Evolutionary conservation across 2,797 vertebrate species (phyloP), one percentile per base, ranked within the genome.

Genomic region (Potorous gilbertii): DNA sequence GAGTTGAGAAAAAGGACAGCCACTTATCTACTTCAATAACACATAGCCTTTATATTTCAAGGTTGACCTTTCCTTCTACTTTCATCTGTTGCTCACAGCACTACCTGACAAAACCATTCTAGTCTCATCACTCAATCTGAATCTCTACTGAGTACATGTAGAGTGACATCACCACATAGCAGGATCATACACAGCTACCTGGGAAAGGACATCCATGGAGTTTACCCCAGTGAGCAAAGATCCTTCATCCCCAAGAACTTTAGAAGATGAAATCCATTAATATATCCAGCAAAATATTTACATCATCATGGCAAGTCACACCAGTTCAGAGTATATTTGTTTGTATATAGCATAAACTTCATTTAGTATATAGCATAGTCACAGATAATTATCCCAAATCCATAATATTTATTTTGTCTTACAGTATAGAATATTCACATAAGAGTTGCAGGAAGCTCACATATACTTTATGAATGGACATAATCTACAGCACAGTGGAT

Each of bases 21-120:
- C 74, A 81, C 74, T 81, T 81, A 46, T 81, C 74, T 81, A 40
- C 74, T 46, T 81, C 74, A 46, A 81, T 81, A 81, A 81, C 24
- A 66, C 59, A 81, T 40, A 81, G 74, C 11, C 74, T 81, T 81
- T 46, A 81, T 40, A 46, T 81, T 81, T 81, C 74, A 81, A 24
- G 74, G 40, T 46, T 81, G 74, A 81, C 74, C 31, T 90, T 21
- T 93, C 90, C 54, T 4, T 57, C 54, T 55, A 87, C 21, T 55
- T 95, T 54, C 29, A 52, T 90, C 90, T 93, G 40, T 24, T 31
- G 29, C 31, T 94, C 87, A 95, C 52, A 94, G 29, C 0, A 92
- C 87, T 81, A 81, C 74, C 74, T 81, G 91, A 90, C 66, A 93
- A 55, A 96, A 12, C 31, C 66, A 54, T 92, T 92, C 91, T 46